A percentile compares a stretch with the other conserved stretches of the same genome.
phyloP scores from a whole-genome alignment of 2,113 vertebrate species.

The Hippocampus guttulatus region DNA sequence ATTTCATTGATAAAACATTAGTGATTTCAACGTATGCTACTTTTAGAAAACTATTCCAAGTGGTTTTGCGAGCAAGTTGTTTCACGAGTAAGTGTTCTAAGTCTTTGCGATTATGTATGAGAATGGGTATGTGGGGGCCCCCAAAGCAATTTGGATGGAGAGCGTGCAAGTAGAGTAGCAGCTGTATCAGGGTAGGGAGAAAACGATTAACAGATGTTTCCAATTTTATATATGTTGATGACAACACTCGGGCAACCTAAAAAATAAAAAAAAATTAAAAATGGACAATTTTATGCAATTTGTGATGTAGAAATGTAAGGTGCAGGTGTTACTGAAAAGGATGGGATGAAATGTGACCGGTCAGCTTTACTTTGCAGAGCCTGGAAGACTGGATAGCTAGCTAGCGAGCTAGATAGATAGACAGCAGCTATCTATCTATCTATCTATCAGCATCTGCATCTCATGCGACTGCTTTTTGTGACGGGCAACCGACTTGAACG shows the following conservation, averaged over 20 bases:
- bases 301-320: background rate
- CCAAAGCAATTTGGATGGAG: background rate
- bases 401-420: too few species aligned
- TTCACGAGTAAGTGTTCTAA: background rate
- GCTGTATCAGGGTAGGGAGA: background rate
- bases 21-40: background rate
- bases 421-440: too few species aligned
- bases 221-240: conserved; percentile 2
- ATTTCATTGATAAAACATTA: background rate
- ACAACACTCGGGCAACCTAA: background rate
- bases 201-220: conserved; percentile 4
- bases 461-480: too few species aligned
- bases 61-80: background rate
- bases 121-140: background rate
- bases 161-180: background rate
- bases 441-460: too few species aligned
- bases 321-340: background rate
- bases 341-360: background rate
- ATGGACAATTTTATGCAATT: background rate
- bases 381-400: background rate
- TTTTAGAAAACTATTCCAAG: background rate
- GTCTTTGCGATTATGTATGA: background rate
- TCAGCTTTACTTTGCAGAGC: background rate
- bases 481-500: too few species aligned
- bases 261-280: too few species aligned